These are phyloP conservation scores for Minunthozetes semirufus DNA, from an alignment of 2,888 invertebrate genomes.

Conservation along the genomic window DNA sequence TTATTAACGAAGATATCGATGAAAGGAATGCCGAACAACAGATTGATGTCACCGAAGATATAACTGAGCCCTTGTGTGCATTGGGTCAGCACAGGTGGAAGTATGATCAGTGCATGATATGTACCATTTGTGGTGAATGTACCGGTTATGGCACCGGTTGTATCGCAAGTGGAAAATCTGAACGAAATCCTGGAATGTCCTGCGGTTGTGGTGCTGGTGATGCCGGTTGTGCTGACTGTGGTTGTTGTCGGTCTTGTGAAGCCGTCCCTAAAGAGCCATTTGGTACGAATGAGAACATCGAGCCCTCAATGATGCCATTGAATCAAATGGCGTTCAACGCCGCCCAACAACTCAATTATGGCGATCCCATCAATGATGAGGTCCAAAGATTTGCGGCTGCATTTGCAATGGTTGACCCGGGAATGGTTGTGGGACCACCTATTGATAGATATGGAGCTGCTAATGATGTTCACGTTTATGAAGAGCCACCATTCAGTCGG, in stretches of 20 bases:
- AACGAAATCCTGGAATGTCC: slow-evolving; percentile 77
- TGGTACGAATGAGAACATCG: slow-evolving; percentile 32
- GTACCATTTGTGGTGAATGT: slow-evolving; percentile 83
- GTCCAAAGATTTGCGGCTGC: slow-evolving; percentile 12
- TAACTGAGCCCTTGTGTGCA: slow-evolving; percentile 54
- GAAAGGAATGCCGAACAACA: slow-evolving; percentile 46
- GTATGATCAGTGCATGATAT: slow-evolving; percentile 76
- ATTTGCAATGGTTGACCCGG: slow-evolving; percentile 14
- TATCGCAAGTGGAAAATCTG: slow-evolving; percentile 65
- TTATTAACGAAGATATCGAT: slow-evolving; percentile 39
- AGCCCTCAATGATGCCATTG: slow-evolving; percentile 13
- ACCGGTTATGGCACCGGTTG: slow-evolving; percentile 85
- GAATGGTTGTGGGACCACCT: background rate
- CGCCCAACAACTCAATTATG: slow-evolving; percentile 22
- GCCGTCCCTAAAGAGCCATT: slow-evolving; percentile 52
- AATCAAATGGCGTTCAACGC: slow-evolving; percentile 21
- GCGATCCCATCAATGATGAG: background rate
- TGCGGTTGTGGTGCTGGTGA: slow-evolving; percentile 95
- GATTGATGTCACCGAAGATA: slow-evolving; percentile 40
- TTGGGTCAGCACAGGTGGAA: slow-evolving; percentile 70
- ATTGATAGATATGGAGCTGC: background rate
- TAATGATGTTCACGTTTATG: slow-evolving; percentile 11
- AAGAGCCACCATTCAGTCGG: slow-evolving; percentile 1
- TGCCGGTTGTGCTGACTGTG: slow-evolving; percentile 85
- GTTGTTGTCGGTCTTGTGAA: slow-evolving; percentile 80